Evolutionary conservation across 1,140 invertebrate genomes (phyloP), one percentile per base, ranked within the genome.

Genomic region (Neuroterus valhalla): DNA sequence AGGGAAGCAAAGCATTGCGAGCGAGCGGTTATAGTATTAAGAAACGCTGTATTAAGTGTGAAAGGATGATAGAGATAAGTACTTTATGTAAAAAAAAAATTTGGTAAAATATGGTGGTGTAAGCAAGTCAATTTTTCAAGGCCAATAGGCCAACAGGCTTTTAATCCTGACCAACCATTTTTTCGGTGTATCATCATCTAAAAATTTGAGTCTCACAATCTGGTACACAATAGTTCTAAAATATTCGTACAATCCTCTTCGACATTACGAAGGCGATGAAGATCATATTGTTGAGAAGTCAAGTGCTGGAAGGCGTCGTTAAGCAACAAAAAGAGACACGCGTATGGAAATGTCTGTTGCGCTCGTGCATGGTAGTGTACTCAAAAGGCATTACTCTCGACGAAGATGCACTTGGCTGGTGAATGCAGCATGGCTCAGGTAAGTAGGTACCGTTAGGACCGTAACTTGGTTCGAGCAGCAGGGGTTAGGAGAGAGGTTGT

Each of bases 401-500:
- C 12, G 23, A 23, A 62, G 55, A 31, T 62, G 55, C 55, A 62
- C 55, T 62, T 38, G 55, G 55, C 23, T 38, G 55, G 12, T 31
- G 55, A 62, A 62, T 62, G 55, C 55, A 15, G 31, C 21, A 21
- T 52, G 21, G 23, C 55, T 62, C 31, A 62, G 55, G 15, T 62
- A 31, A 62, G 55, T 62, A 62, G 23, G 55, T 31, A 62, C 26
- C 55, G 31, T 38, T 38, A 38, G 31, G 31, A 38, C 10, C n/a
- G 55, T 31, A 26, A 26, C 55, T 62, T 62, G 55, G 26, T 50
- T 66, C 21, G 66, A 50, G 70, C 14, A 14, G 44, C 17, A 68
- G 66, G 45, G 68, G 21, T 68, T 52, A 48, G 55, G 75, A 80
- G 76, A 50, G 46, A 78, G 78, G 78, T 38, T 43, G 31, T 66